phyloP scores from a whole-genome alignment of 2,113 vertebrate species.

The Ceyx melanurus region DNA sequence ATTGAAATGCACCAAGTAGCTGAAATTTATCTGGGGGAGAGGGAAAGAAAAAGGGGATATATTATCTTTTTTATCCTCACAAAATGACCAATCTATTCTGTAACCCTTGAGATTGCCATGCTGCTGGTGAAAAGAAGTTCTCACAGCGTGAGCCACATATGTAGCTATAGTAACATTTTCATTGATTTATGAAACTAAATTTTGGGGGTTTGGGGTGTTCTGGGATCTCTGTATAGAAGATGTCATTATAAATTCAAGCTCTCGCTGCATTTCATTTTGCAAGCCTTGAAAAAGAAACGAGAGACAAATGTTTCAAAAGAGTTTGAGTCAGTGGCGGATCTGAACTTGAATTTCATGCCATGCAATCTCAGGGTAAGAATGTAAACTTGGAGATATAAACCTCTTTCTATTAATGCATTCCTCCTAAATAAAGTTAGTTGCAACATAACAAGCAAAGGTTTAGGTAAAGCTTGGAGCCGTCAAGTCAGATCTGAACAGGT shows the following conservation, averaged over 20 bases:
- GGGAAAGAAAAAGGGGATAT: background rate
- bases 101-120: background rate
- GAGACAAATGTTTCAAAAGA: background rate
- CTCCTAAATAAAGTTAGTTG: conserved; percentile 17
- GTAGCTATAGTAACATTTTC: background rate
- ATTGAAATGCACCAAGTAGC: background rate
- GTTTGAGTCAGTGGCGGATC: background rate
- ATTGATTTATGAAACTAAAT: background rate
- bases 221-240: background rate
- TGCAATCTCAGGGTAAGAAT: background rate
- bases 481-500: conserved; percentile 2
- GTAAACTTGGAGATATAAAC: background rate
- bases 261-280: conserved; percentile 9
- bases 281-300: background rate
- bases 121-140: background rate
- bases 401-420: background rate
- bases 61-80: background rate
- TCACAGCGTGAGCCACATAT: background rate
- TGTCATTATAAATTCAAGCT: background rate
- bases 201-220: background rate
- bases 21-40: background rate
- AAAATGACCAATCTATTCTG: background rate
- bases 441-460: background rate
- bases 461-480: conserved; percentile 23
- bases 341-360: background rate